Evolutionary conservation across 1,140 invertebrate species (phyloP).

Genomic region (Mesaphorura yosii): DNA sequence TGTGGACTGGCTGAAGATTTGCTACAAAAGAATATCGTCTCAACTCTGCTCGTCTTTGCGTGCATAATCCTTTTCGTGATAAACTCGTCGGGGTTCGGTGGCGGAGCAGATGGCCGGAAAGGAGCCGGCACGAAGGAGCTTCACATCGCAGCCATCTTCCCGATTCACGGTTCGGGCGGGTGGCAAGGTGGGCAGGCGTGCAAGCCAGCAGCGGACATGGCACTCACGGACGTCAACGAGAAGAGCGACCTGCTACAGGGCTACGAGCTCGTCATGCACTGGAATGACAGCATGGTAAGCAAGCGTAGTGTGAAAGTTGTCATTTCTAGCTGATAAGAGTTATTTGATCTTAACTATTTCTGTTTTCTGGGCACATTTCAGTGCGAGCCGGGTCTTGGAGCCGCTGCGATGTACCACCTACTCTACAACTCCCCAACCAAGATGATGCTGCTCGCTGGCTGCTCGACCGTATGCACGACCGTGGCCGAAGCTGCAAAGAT

Average conservation of each 20-base stretch:
- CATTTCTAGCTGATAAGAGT: not conserved
- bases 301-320: not conserved
- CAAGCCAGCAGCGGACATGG: slow-evolving; percentile 87
- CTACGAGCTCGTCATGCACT: slow-evolving; percentile 80
- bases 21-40: too few species aligned
- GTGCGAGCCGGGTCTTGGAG: slow-evolving; percentile 95
- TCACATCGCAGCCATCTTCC: slow-evolving; percentile 96
- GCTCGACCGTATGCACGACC: slow-evolving; percentile 97
- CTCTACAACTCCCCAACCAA: slow-evolving; percentile 93
- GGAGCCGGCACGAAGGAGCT: slow-evolving; percentile 37
- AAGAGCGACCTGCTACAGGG: slow-evolving; percentile 77
- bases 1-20: too few species aligned
- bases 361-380: slow-evolving; percentile 47
- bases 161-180: slow-evolving; percentile 84
- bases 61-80: too few species aligned
- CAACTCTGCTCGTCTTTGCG: too few species aligned
- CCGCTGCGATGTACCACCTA: slow-evolving; percentile 96
- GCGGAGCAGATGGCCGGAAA: too few species aligned
- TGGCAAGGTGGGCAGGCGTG: slow-evolving; percentile 92
- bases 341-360: slow-evolving; percentile 1
- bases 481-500: slow-evolving; percentile 98
- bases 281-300: slow-evolving; percentile 95
- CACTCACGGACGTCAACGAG: slow-evolving; percentile 90
- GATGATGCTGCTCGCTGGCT: slow-evolving; percentile 88
- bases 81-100: too few species aligned